These are phyloP conservation scores for rabbit (Oryctolagus cuniculus) DNA, from an alignment of 2,113 vertebrate species.

Conservation along the genomic window DNA sequence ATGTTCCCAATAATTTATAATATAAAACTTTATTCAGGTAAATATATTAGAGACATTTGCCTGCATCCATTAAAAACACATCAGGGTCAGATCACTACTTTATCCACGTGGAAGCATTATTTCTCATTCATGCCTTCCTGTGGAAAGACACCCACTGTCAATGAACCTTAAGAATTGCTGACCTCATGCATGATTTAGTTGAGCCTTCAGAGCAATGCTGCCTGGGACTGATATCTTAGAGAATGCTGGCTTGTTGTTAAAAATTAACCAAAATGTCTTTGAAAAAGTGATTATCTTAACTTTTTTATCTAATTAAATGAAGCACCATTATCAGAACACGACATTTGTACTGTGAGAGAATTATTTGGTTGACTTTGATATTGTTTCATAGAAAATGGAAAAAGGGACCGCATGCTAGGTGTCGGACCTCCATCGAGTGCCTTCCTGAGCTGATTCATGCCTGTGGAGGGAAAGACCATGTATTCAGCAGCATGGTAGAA, in stretches of 20 bases:
- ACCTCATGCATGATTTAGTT: not conserved
- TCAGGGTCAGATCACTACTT: not conserved
- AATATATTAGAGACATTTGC: not conserved
- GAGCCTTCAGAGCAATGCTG: not conserved
- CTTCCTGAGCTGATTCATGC: constrained; percentile 96
- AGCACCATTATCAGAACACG: not conserved
- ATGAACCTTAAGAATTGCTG: not conserved
- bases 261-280: not conserved
- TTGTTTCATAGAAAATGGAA: constrained; percentile 90
- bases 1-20: constrained; percentile 7
- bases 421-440: constrained; percentile 91
- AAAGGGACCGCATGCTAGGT: constrained; percentile 79
- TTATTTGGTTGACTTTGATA: not conserved
- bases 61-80: not conserved
- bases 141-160: not conserved
- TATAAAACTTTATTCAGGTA: constrained; percentile 47
- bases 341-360: not conserved
- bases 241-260: constrained; percentile 10
- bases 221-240: not conserved
- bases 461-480: constrained; percentile 92
- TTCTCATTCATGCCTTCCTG: not conserved
- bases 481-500: constrained; percentile 91
- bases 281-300: constrained; percentile 37
- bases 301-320: constrained; percentile 38
- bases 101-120: not conserved